phyloP scores from a whole-genome alignment of 2,113 vertebrate species.

The Pseudopipra pipra region DNA sequence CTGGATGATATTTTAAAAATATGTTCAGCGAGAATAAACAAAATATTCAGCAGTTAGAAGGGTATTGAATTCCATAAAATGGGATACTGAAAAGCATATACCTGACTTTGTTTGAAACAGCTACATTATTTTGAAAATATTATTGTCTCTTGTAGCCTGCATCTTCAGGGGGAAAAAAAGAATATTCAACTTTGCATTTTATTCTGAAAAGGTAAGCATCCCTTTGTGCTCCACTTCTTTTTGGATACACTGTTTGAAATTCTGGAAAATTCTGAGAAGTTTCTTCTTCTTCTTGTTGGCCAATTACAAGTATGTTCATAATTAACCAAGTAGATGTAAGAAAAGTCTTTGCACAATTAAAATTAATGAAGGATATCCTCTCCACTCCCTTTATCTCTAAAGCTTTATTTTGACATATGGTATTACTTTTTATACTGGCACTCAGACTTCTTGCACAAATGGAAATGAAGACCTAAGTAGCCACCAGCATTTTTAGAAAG shows the following conservation, averaged over 20 bases:
- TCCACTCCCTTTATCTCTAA: background rate
- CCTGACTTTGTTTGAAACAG: background rate
- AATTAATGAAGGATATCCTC: background rate
- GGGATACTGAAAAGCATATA: background rate
- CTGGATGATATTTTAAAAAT: background rate
- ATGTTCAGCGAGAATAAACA: background rate
- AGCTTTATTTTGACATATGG: slow-evolving; percentile 40
- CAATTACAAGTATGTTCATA: background rate
- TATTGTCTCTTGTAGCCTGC: background rate
- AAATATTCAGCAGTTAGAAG: background rate
- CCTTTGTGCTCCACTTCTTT: background rate
- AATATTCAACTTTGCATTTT: background rate
- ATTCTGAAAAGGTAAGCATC: background rate
- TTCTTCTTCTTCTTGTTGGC: background rate
- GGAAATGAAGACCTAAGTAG: background rate
- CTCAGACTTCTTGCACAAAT: background rate
- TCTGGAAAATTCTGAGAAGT: background rate
- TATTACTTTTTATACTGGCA: background rate
- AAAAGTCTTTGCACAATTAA: background rate
- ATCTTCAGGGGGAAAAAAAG: background rate
- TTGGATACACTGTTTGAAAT: background rate
- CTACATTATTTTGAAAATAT: background rate
- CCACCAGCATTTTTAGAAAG: slow-evolving; percentile 12
- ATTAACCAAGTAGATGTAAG: background rate
- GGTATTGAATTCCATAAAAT: background rate